A percentile compares a stretch with the other conserved stretches of the same genome.
These are phyloP conservation scores for Psix sp. DNA, from an alignment of 1,140 invertebrate species.

Conservation along the genomic window DNA sequence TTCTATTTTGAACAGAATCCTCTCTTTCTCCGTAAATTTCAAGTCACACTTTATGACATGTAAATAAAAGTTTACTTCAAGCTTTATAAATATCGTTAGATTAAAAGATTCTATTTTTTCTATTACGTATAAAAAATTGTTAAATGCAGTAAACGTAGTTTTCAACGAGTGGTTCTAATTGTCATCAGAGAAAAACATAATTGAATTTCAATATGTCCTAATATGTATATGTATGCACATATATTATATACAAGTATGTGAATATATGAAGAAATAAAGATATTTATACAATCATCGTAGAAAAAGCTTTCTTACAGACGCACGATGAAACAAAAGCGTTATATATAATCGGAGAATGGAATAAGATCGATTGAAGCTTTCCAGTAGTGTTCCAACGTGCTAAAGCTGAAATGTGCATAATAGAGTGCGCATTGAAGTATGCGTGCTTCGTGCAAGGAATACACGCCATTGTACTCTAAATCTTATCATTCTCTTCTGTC, in stretches of 20 bases:
- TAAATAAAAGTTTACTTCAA: slow-evolving; percentile 8
- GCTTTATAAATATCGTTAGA: slow-evolving; percentile 4
- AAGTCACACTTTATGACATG: slow-evolving; percentile 19
- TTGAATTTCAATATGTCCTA: slow-evolving; percentile 29
- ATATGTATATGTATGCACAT: slow-evolving; percentile 32
- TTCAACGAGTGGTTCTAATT: background rate
- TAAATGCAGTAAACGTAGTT: background rate
- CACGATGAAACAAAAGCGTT: slow-evolving; percentile 54
- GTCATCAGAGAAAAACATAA: background rate
- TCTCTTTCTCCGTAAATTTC: slow-evolving; percentile 2
- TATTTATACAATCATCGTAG: slow-evolving; percentile 30
- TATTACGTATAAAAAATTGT: too few relatives aligned
- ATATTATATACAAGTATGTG: slow-evolving; percentile 26
- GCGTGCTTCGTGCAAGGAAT: slow-evolving; percentile 59
- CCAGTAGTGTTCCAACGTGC: slow-evolving; percentile 55
- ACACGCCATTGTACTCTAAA: slow-evolving; percentile 56
- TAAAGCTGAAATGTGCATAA: slow-evolving; percentile 59
- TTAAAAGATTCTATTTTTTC: too few relatives aligned
- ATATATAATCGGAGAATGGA: slow-evolving; percentile 50
- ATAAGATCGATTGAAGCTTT: slow-evolving; percentile 57
- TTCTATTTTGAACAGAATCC: slow-evolving; percentile 26
- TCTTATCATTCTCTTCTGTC: slow-evolving; percentile 41
- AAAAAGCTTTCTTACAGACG: slow-evolving; percentile 48
- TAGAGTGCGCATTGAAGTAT: slow-evolving; percentile 54
- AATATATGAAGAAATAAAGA: slow-evolving; percentile 29